Base-by-base conservation (phyloP, 2,888 invertebrate genomes). In the Cantharis nigra region DNA sequence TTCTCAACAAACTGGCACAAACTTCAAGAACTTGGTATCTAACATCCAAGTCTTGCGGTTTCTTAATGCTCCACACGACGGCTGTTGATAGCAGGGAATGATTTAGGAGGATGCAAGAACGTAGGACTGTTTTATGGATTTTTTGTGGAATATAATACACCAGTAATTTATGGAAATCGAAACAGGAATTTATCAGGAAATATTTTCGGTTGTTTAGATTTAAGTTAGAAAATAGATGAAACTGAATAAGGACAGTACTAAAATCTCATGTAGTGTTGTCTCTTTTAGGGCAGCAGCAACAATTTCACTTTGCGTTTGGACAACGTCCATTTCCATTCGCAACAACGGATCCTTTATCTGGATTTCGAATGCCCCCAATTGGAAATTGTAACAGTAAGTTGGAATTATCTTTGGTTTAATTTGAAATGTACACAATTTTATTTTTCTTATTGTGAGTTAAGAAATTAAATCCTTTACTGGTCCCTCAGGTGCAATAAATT, bases 221-320 rank as follows among this genome's bases (percentile, higher is more conserved):
- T 71, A 62, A 49, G 71, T 49, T 71, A 18, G 16, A 63, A n/a
- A 14, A 71, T 28, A 16, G n/a, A 70, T 70, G 62, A 14, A 63
- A 64, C 49, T 70, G 70, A 26, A 64, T 75, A 72, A 78, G 78
- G 78, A 23, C 78, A 78, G 78, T 78, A 78, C 74, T 78, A 76
- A 75, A 77, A 71, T 69, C 75, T 76, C 78, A 79, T 75, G 20
- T 76, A 96, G 95, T 96, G 94, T 92, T 96, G 90, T 95, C 95
- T 90, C 93, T 96, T 92, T 91, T 95, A 97, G 97, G 97, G 91
- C 96, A 96, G 90, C 97, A 97, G 90, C 97, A 97, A 90, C 97
- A 97, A 91, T 97, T 97, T 90, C 96, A 97, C 90, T 96, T 97
- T 90, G 96, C 96, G 85, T 95, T 95, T 83, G 95, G 96, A 64